phyloP scores from a whole-genome alignment of 2,888 invertebrate species.

The Heliconius charithonia region DNA sequence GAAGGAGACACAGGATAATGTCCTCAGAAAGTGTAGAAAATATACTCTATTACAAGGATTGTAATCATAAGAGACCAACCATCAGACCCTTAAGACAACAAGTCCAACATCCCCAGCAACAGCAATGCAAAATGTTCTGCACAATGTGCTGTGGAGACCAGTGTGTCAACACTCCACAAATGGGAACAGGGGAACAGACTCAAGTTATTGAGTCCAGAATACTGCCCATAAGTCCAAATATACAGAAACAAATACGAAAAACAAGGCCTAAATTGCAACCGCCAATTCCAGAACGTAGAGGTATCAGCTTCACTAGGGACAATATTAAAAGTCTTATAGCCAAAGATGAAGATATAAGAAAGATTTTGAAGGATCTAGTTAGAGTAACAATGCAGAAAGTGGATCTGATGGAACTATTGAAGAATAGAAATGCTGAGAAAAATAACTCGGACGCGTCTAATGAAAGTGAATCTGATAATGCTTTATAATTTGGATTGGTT shows the following conservation, averaged over 20 bases:
- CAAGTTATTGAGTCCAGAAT: constrained; percentile 44
- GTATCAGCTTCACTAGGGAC: constrained; percentile 65
- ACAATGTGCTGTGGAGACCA: constrained; percentile 69
- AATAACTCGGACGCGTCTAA: constrained; percentile 33
- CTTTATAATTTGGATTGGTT: constrained; percentile 32
- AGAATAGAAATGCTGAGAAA: constrained; percentile 48
- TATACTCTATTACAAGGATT: constrained; percentile 72
- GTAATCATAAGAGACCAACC: constrained; percentile 56
- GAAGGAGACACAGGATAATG: constrained; percentile 46
- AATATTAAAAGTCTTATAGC: constrained; percentile 70
- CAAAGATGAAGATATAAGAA: constrained; percentile 73
- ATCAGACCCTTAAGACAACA: neutral
- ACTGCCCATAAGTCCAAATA: constrained; percentile 44
- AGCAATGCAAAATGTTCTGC: constrained; percentile 67
- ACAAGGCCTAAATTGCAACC: constrained; percentile 45
- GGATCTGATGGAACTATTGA: constrained; percentile 64
- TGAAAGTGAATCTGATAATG: constrained; percentile 43
- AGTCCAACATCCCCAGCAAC: constrained; percentile 19
- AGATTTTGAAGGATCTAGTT: constrained; percentile 74
- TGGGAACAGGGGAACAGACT: constrained; percentile 50
- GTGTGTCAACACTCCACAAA: constrained; percentile 52
- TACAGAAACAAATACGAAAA: constrained; percentile 58
- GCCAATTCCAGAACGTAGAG: constrained; percentile 58
- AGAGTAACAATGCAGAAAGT: constrained; percentile 78
- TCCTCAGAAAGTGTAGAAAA: constrained; percentile 75